Evolutionary conservation across 1,140 invertebrate species (phyloP), one percentile per base, ranked within the genome.

Genomic region (Lepidotrigona ventralis): DNA sequence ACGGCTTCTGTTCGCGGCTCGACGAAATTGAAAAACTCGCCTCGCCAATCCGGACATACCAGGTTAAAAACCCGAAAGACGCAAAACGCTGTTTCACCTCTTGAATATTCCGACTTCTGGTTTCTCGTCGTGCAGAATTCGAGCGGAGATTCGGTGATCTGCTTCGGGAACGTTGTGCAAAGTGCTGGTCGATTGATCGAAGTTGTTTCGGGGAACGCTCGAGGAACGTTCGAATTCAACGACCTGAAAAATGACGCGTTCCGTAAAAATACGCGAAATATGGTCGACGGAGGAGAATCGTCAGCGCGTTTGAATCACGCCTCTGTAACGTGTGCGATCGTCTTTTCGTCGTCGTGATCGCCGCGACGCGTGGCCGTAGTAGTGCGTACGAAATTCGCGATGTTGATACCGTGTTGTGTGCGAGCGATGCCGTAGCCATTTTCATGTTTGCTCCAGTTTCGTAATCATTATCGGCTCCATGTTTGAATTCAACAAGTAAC

Each of bases 401-500:
- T 90, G 88, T 92, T 91, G 90, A 90, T 91, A 88, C 85, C 88
- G 91, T 91, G 90, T 90, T 88, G 91, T 91, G 90, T 90, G 87
- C 89, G 91, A 92, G 88, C 90, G 90, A 92, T 93, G 91, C 92
- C 91, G 93, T 92, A 91, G 93, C 93, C 93, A 94, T 94, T 93
- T 94, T 93, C 90, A 91, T 92, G 90, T 91, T 91, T 92, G 89
- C 92, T 90, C 90, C 90, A 91, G 91, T 94, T 94, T 93, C 93
- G 93, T 94, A 94, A 94, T 93, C 93, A 91, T 92, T 93, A 92
- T 93, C 93, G 93, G 91, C 92, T 92, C 92, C 92, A 94, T 94
- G 92, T 93, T 93, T 92, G 92, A 93, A 93, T 93, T 94, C 92
- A 93, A 93, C 93, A 93, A 94, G 92, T 93, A 93, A 87, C 74